Conservation (phyloP, 2,797 vertebrate species). For the Myotis pilosus region DNA sequence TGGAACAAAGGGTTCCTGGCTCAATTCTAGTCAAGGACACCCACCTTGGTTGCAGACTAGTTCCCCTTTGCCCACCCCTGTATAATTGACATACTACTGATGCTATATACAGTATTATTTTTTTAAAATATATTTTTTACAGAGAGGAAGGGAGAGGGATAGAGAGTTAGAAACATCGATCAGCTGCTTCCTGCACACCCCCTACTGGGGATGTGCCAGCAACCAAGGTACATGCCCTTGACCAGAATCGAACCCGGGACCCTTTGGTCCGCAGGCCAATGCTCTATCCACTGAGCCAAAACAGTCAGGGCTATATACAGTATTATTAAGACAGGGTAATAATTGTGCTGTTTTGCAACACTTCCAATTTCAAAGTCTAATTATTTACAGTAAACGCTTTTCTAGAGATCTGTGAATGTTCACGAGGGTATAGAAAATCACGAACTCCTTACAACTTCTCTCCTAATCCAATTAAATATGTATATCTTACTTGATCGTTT, state of each 20-base stretch:
- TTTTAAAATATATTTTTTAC: too few species aligned
- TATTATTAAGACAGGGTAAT: constrained; percentile 14
- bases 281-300: too few species aligned
- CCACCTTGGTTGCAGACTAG: not conserved
- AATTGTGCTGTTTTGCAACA: constrained; percentile 16
- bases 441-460: not conserved
- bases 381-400: constrained; percentile 9
- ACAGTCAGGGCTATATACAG: not conserved
- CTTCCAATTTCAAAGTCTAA: constrained; percentile 19
- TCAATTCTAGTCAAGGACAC: not conserved
- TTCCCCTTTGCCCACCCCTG: not conserved
- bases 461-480: constrained; percentile 19
- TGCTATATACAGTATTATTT: not conserved
- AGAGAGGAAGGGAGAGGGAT: too few species aligned
- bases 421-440: constrained; percentile 6
- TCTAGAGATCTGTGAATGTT: not conserved
- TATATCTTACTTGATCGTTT: not conserved
- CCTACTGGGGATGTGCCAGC: too few species aligned
- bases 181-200: too few species aligned
- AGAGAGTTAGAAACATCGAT: too few species aligned
- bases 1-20: not conserved
- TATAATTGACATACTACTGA: not conserved
- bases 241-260: too few species aligned
- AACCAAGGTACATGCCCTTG: too few species aligned
- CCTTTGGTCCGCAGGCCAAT: too few species aligned